Conservation (phyloP, 64 coral and sea anemone genomes). For the Stylophora pistillata region DNA sequence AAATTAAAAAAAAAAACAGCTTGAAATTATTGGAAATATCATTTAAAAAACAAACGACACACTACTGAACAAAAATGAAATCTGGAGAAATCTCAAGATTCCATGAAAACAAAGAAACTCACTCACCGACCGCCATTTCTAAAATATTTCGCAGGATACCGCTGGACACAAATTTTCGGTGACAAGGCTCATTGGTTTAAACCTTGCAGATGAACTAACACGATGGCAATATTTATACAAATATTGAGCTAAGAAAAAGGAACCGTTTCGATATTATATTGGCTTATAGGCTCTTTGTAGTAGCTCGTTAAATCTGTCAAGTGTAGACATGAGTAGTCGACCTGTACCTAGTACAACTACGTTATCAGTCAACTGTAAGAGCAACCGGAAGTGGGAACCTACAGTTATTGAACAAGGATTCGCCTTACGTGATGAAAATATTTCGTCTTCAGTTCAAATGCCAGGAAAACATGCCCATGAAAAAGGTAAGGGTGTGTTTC, state of each 20-base stretch:
- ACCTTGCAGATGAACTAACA: no score
- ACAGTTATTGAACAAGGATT: background rate
- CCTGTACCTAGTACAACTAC: background rate
- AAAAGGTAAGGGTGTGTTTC: background rate
- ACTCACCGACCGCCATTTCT: slow-evolving; percentile 41
- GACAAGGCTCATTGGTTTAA: background rate
- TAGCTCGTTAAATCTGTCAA: background rate
- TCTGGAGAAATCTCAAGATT: background rate
- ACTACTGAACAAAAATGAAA: background rate
- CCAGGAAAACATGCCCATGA: background rate
- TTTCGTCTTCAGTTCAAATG: background rate
- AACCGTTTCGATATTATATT: background rate
- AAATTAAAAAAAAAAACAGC: no score
- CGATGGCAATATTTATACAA: background rate
- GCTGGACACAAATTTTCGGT: background rate
- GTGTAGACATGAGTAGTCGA: background rate
- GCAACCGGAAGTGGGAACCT: background rate
- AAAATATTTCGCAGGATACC: background rate
- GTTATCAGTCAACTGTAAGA: background rate
- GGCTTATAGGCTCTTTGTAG: background rate
- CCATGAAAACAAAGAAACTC: background rate
- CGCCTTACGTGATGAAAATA: background rate
- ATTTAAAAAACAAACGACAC: no score
- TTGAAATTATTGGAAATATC: no score
- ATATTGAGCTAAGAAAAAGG: background rate